phyloP scores from a whole-genome alignment of 2,888 invertebrate species.

The Nephrotoma flavescens region DNA sequence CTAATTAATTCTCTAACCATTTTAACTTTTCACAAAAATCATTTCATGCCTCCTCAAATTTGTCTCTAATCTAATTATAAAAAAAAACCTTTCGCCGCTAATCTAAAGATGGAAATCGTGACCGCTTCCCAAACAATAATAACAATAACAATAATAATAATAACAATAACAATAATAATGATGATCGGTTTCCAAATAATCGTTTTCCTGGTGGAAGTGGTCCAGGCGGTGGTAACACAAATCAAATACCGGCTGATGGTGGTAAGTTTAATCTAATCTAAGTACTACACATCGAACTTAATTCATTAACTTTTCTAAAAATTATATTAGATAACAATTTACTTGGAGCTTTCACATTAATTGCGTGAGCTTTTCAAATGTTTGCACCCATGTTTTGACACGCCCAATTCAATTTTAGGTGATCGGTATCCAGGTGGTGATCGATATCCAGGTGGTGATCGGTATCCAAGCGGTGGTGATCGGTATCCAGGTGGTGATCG shows the following conservation, averaged over 20 bases:
- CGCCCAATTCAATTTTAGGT: constrained; percentile 11
- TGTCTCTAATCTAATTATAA: neutral
- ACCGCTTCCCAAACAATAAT: constrained; percentile 21
- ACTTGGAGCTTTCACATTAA: constrained; percentile 7
- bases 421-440: constrained; percentile 22
- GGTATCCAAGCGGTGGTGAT: constrained; percentile 30
- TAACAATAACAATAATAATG: constrained; percentile 17
- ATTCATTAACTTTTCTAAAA: neutral
- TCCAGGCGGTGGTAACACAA: constrained; percentile 30
- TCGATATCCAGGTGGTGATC: constrained; percentile 15
- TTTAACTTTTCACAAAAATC: neutral
- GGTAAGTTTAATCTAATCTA: neutral
- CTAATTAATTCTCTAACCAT: neutral
- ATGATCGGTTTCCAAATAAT: constrained; percentile 21
- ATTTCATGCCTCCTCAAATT: neutral
- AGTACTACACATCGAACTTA: neutral
- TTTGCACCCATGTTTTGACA: neutral
- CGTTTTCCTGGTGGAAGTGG: constrained; percentile 34
- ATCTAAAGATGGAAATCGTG: constrained; percentile 19
- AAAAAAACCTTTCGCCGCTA: neutral
- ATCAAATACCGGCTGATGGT: constrained; percentile 20
- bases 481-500: constrained; percentile 25
- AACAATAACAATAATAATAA: neutral
- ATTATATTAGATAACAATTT: neutral
- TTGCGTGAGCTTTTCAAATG: constrained; percentile 18